Evolutionary conservation across 2,113 vertebrate genomes (phyloP).

Genomic region (Micronisus gabar): DNA sequence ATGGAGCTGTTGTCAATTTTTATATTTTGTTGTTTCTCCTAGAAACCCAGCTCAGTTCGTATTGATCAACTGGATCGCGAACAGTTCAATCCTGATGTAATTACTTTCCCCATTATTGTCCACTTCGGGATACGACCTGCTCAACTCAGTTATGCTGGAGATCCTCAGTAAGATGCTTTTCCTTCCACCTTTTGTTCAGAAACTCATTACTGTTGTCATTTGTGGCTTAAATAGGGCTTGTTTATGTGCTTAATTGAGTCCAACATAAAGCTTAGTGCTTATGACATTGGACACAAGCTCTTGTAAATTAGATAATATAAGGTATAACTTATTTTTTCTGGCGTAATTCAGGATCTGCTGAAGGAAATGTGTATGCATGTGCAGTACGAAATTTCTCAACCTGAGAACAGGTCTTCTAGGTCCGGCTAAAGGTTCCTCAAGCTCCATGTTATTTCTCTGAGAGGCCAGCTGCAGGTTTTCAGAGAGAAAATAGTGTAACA

Average conservation of each 20-base stretch:
- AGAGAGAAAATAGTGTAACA: background rate
- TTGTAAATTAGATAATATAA: background rate
- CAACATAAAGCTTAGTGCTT: rapidly evolving
- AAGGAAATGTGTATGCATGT: background rate
- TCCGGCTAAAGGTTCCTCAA: background rate
- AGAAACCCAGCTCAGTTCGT: slow-evolving; percentile 99
- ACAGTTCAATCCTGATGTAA: slow-evolving; percentile 97
- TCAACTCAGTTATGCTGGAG: slow-evolving; percentile 98
- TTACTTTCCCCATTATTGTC: slow-evolving; percentile 98
- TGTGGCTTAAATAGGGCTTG: background rate
- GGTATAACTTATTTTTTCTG: background rate
- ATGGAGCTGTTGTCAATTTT: background rate
- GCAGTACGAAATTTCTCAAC: background rate
- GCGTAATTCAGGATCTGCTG: background rate
- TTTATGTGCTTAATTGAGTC: background rate
- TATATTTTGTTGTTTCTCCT: slow-evolving; percentile 34
- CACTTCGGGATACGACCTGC: slow-evolving; percentile 97
- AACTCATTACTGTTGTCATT: background rate
- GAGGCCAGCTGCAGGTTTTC: rapidly evolving
- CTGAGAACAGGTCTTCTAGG: background rate
- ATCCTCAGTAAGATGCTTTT: slow-evolving; percentile 92
- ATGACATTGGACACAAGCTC: background rate
- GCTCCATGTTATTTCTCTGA: background rate
- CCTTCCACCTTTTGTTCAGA: slow-evolving; percentile 24
- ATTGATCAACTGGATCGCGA: slow-evolving; percentile 98